Evolutionary conservation across 2,888 invertebrate species (phyloP).

Genomic region (Orchestes rusci): DNA sequence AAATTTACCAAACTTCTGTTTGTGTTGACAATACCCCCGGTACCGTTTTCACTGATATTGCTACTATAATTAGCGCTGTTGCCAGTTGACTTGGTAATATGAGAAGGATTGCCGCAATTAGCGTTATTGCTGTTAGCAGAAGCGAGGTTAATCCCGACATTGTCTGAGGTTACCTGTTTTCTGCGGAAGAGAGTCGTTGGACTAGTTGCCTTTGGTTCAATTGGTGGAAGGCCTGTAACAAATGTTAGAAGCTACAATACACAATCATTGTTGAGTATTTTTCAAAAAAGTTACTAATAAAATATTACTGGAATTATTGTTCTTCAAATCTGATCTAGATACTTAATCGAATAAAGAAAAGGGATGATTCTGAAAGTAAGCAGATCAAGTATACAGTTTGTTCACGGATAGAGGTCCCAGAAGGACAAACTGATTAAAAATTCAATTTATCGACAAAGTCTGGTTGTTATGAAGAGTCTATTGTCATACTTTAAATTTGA

Average conservation of each 20-base stretch:
- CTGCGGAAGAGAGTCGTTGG: constrained; percentile 26
- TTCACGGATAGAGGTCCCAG: too few relatives aligned
- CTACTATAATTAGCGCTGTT: constrained; percentile 19
- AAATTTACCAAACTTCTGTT: constrained; percentile 10
- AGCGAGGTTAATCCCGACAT: constrained; percentile 12
- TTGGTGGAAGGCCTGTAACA: constrained; percentile 37
- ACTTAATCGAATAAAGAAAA: too few relatives aligned
- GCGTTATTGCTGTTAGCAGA: constrained; percentile 22
- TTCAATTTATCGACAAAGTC: too few relatives aligned
- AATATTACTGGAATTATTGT: too few relatives aligned
- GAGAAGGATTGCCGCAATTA: constrained; percentile 28
- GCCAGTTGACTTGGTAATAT: constrained; percentile 26
- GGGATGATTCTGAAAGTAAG: too few relatives aligned
- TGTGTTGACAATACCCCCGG: constrained; percentile 30
- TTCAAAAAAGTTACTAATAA: neutral
- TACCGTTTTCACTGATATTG: constrained; percentile 31
- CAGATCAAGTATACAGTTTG: too few relatives aligned
- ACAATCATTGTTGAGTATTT: neutral
- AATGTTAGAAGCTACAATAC: constrained; percentile 6
- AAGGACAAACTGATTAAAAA: too few relatives aligned
- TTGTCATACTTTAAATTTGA: too few relatives aligned
- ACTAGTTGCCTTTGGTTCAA: constrained; percentile 37
- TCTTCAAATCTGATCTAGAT: too few relatives aligned
- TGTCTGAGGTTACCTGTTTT: constrained; percentile 24
- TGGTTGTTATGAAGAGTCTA: too few relatives aligned